Evolutionary conservation across 1,140 invertebrate species (phyloP), one percentile per base, ranked within the genome.

Genomic region (Lepidurus apus): DNA sequence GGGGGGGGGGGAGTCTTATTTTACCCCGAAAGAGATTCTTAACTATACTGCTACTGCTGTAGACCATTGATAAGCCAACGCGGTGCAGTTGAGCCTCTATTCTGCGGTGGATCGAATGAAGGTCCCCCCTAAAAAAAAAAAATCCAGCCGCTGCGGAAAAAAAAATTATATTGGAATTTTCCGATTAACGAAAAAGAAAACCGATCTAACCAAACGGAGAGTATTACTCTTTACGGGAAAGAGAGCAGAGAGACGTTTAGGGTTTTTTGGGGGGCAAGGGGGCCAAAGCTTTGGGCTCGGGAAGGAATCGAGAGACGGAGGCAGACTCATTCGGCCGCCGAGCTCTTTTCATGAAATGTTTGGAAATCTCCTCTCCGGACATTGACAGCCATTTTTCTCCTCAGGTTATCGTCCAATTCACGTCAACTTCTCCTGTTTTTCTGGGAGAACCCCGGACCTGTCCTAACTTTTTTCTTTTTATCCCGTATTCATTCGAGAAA

Each of bases 351-450:
- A 65, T 21, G 53, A 65, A 65, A 65, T 65, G 53, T 65, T 65
- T 65, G 53, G 53, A 65, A 65, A 65, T 65, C 53, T 65, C 13
- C 53, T 65, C 21, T 65, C 53, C 13, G 53, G 53, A 65, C 53
- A 65, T 47, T 65, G 53, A 65, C 53, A 65, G 53, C 53, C 53
- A 65, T 65, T 65, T 65, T 65, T 65, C 53, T 65, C 53, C 17
- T 21, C 53, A 65, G 53, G 53, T 65, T 65, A 65, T 65, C 53
- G 53, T 65, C 53, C 53, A 65, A 65, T 65, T 65, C 53, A 65
- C 53, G 53, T 65, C 53, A 65, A 65, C n/a, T 65, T 65, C 53
- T 13, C 13, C 53, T 21, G 17, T 65, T 65, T 65, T 9, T 9
- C 6, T 1, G 7, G 53, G 53, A 4, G 45, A 17, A 11, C 45